phyloP scores from a whole-genome alignment of 2,888 invertebrate species.

The Hemicrepidius hirtus region DNA sequence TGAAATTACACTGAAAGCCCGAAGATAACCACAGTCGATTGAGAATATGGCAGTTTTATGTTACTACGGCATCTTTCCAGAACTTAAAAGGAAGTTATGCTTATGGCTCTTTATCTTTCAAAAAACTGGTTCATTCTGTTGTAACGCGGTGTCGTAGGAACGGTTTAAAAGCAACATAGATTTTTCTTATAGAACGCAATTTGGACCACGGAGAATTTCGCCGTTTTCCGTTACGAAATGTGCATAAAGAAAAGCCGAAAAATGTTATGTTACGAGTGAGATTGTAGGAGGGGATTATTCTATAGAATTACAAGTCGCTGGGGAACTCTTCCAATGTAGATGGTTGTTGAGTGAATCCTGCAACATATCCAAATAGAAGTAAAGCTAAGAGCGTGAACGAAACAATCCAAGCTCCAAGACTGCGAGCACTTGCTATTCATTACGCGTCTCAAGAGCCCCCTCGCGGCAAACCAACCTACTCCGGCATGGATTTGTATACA shows the following conservation, averaged over 20 bases:
- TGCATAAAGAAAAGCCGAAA: constrained; percentile 50
- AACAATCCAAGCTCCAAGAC: constrained; percentile 60
- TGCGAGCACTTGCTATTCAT: constrained; percentile 63
- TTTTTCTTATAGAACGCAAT: constrained; percentile 35
- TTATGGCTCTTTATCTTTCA: constrained; percentile 30
- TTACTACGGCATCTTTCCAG: neutral
- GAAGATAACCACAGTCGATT: no score
- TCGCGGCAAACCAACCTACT: constrained; percentile 61
- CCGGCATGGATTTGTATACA: constrained; percentile 63
- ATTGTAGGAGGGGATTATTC: constrained; percentile 61
- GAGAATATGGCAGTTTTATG: no score
- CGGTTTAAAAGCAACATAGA: constrained; percentile 26
- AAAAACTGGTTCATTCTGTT: constrained; percentile 17
- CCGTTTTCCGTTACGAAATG: constrained; percentile 44
- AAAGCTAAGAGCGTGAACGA: constrained; percentile 60
- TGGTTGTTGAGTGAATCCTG: constrained; percentile 57
- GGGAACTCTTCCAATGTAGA: constrained; percentile 59
- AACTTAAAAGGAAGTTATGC: constrained; percentile 29
- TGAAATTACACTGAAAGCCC: no score
- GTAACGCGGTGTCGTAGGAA: constrained; percentile 19
- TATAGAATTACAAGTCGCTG: constrained; percentile 62
- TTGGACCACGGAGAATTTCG: constrained; percentile 30
- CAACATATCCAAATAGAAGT: constrained; percentile 57
- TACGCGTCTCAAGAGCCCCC: constrained; percentile 64
- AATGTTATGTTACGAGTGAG: constrained; percentile 52